phyloP scores from a whole-genome alignment of 2,888 invertebrate genomes.

The Heliconius sara region DNA sequence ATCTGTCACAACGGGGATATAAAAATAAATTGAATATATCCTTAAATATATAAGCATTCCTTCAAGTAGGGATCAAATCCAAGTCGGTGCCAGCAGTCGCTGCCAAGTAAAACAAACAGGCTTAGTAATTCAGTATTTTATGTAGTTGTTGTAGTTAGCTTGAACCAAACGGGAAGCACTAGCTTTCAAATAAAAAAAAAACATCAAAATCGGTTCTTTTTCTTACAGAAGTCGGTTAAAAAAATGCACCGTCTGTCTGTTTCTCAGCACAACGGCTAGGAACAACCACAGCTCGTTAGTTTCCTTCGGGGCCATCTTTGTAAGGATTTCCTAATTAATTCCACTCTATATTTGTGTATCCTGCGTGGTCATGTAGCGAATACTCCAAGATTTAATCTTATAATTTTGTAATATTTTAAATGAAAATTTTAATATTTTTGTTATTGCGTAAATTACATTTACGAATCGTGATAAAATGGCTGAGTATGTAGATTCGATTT shows the following conservation, averaged over 20 bases:
- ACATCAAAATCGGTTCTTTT: too few relatives aligned
- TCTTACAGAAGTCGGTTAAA: too few relatives aligned
- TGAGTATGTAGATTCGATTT: not conserved
- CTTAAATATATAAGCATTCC: not conserved
- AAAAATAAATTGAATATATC: too few relatives aligned
- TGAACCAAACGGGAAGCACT: too few relatives aligned
- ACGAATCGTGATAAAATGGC: not conserved
- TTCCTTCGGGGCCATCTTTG: conserved; percentile 1
- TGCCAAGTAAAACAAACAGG: too few relatives aligned
- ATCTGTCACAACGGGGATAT: too few relatives aligned
- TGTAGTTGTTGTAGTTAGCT: too few relatives aligned
- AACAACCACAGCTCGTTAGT: not conserved
- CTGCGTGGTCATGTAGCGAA: not conserved
- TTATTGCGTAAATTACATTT: not conserved
- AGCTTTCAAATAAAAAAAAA: too few relatives aligned
- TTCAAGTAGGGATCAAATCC: not conserved
- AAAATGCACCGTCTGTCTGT: not conserved
- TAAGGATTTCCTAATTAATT: conserved; percentile 16
- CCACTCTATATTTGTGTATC: conserved; percentile 9
- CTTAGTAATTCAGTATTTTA: too few relatives aligned
- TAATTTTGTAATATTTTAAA: not conserved
- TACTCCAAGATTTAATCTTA: not conserved
- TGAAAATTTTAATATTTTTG: not conserved
- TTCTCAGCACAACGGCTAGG: not conserved
- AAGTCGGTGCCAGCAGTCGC: too few relatives aligned